These are phyloP conservation scores for Synchiropus splendidus DNA, from an alignment of 2,113 vertebrate genomes.

Conservation along the genomic window DNA sequence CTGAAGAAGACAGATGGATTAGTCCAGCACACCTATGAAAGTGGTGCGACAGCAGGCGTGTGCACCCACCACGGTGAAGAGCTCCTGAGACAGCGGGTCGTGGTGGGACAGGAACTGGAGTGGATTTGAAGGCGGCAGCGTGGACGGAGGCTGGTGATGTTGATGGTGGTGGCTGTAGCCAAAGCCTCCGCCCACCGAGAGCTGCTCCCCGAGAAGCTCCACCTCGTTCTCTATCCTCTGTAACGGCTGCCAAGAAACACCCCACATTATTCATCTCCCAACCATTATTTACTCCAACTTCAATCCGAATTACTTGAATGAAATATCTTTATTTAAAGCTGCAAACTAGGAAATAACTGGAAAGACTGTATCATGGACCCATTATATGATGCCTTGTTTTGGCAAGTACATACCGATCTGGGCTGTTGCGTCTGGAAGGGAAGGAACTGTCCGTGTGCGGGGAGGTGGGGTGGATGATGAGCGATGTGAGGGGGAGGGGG, in stretches of 20 bases:
- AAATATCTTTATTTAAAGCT: too few species aligned
- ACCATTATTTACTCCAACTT: too few species aligned
- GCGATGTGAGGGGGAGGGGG: slow-evolving; percentile 82
- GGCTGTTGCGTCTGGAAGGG: slow-evolving; percentile 95
- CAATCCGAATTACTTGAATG: too few species aligned
- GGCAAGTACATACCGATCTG: slow-evolving; percentile 71
- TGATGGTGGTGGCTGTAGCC: slow-evolving; percentile 81
- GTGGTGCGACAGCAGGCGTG: not conserved
- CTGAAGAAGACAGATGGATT: slow-evolving; percentile 44
- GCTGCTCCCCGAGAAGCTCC: slow-evolving; percentile 88
- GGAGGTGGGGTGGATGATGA: slow-evolving; percentile 84
- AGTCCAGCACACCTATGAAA: not conserved
- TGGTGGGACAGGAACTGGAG: slow-evolving; percentile 88
- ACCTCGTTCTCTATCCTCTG: slow-evolving; percentile 98
- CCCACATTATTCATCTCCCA: not conserved
- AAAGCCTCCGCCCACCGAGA: slow-evolving; percentile 83
- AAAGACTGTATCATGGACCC: too few species aligned
- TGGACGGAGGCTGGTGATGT: slow-evolving; percentile 71
- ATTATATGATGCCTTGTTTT: too few species aligned
- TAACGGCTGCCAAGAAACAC: slow-evolving; percentile 70
- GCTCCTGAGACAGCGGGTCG: slow-evolving; percentile 88
- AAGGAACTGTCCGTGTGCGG: slow-evolving; percentile 86
- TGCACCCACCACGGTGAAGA: slow-evolving; percentile 86
- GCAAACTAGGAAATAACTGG: too few species aligned
- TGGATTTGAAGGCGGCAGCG: slow-evolving; percentile 83